Evolutionary conservation across 2,888 invertebrate genomes (phyloP), one percentile per base, ranked within the genome.

Genomic region (Melieria picta): DNA sequence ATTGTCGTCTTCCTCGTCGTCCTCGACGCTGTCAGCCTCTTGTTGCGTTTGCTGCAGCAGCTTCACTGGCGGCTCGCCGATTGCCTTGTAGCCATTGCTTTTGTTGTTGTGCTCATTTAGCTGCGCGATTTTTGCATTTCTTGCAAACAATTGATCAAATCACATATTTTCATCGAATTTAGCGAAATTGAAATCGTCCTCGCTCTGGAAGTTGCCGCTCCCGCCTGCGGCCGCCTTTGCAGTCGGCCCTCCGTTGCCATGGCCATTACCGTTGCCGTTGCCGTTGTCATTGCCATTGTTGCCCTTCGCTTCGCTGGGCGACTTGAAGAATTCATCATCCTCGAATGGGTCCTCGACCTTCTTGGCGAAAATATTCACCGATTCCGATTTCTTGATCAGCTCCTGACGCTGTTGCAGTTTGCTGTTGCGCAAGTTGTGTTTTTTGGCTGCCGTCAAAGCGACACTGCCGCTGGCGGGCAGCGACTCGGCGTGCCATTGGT

Each of bases 311-410:
- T 78, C 80, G n/a, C 79, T 77, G 7, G 81, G 83, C 42, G 82
- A 82, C 69, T 90, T 91, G 83, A 96, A 96, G 87, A 96, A 96
- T 78, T 95, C 94, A 79, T 94, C 94, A 68, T 94, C 94, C 78
- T 95, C 96, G 82, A 96, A 96, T 1, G 96, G 96, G 87, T 96
- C 96, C 85, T 96, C 96, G 61, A 90, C 91, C 81, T 94, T 94
- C 65, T 94, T 90, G 5, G 93, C 92, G 87, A 96, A 96, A 80
- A 96, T 96, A 86, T 96, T 95, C 7, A 95, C 93, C 4, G 95
- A 95, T 83, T 95, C 95, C 0, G 95, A 95, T 85, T 96, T 96
- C 81, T 93, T 93, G 63, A 95, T 91, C 80, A 93, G 90, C 69
- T 90, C 89, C 74, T 92, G 91, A 4, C 87, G 85, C 72, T 88